phyloP scores from a whole-genome alignment of 2,113 vertebrate genomes.

The Gallinago undulata region DNA sequence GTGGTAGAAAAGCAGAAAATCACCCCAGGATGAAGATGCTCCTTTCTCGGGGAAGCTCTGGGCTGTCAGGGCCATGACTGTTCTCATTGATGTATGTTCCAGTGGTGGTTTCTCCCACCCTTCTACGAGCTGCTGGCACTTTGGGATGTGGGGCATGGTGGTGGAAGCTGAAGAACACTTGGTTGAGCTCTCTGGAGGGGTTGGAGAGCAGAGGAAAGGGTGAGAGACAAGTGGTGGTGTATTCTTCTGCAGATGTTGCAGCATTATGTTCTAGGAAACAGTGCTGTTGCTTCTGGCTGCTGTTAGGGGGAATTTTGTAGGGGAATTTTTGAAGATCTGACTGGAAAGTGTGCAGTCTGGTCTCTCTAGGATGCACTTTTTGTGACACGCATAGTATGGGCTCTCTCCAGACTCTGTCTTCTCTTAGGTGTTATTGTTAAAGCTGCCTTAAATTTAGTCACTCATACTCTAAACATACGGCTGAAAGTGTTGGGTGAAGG shows the following conservation, averaged over 20 bases:
- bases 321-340: not conserved
- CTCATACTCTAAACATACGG: not conserved
- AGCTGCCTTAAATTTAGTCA: not conserved
- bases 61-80: not conserved
- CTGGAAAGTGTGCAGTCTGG: not conserved
- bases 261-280: rapidly evolving
- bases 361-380: not conserved
- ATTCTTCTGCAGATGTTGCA: not conserved
- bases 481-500: not conserved
- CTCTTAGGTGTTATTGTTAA: not conserved
- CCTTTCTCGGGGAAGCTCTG: not conserved
- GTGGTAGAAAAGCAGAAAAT: not conserved
- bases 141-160: rapidly evolving
- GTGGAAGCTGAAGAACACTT: not conserved
- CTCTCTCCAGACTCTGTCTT: not conserved
- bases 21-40: rapidly evolving
- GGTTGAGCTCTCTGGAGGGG: not conserved
- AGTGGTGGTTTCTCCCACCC: not conserved
- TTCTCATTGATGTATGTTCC: not conserved
- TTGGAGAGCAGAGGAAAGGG: not conserved
- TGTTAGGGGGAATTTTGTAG: not conserved
- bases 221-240: rapidly evolving
- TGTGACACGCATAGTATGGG: rapidly evolving
- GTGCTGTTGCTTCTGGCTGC: not conserved
- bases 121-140: not conserved